Base-by-base conservation (phyloP, 1,140 invertebrate genomes). In the Zaprionus camerounensis region DNA sequence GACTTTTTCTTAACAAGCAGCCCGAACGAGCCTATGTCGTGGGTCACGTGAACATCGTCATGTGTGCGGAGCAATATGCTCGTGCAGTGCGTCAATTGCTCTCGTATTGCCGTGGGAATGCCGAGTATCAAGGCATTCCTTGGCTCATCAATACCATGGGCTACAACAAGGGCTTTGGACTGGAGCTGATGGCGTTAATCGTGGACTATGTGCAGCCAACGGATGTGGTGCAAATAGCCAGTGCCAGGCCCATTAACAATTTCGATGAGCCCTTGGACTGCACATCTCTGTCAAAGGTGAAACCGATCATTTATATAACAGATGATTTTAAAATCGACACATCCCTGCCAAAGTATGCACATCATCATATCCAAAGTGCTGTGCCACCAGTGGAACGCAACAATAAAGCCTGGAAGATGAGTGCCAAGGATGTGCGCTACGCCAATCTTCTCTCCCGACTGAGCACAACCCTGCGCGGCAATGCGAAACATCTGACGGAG, bases 131-230 rank as follows among this genome's bases (percentile, higher is more conserved):
- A 0, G 68, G 91, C 13, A 80, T 94, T 2, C 95, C 95, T 0
- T 93, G 94, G 76, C 67, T 96, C 12, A 91, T 96, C 0, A 96
- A 96, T 79, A 95, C 95, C 0, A 95, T 95, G 94, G 95, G 95
- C 20, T 96, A 94, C 64, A 94, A 93, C 17, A 91, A 93, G 68
- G 94, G 93, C 0, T 92, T 95, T 28, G 95, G 94, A 0, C 82
- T 92, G 57, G 93, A 95, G 61, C 91, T 95, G 9, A 91, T 93
- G 2, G 76, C 93, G 2, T 88, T 92, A 5, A 75, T 94, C 2
- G 93, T 94, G 7, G 92, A 93, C 71, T 49, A 93, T 7, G 56
- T 94, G 0, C 70, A 92, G 44, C 94, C 95, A 1, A 94, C 93
- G 0, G 82, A 94, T 71, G 71, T 95, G 13, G 63, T 95, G 38